Percentiles rank a stretch among this genome's conserved stretches.
These are phyloP conservation scores for Scarus forsteni DNA, from an alignment of 2,797 vertebrate species.

Conservation along the genomic window DNA sequence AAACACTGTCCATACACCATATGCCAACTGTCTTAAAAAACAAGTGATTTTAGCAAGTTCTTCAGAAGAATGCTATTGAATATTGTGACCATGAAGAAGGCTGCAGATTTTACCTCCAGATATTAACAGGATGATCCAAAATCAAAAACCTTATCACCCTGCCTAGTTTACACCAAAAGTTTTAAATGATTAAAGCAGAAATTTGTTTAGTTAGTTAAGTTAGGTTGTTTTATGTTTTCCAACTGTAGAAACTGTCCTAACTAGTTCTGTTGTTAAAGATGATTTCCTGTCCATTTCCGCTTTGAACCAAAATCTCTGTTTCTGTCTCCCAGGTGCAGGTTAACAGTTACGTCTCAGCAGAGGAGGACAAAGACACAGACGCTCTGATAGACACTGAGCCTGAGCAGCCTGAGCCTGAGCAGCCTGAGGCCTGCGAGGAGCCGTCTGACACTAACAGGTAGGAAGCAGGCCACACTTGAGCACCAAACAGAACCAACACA, in stretches of 20 bases:
- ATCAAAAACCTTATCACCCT: too few relatives aligned
- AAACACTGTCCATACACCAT: too few relatives aligned
- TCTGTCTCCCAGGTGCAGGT: conserved; percentile 81
- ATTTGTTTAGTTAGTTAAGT: too few relatives aligned
- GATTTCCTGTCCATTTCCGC: neutral
- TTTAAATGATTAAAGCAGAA: conserved; percentile 1
- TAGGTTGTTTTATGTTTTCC: neutral
- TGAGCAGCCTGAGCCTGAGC: conserved; percentile 67
- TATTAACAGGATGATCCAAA: too few relatives aligned
- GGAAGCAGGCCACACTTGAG: conserved; percentile 12
- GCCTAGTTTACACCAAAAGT: too few relatives aligned
- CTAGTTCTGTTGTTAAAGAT: neutral
- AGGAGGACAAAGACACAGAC: conserved; percentile 82
- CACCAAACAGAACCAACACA: neutral
- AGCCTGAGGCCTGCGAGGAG: conserved; percentile 77
- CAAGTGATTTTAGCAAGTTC: too few relatives aligned
- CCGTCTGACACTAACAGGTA: conserved; percentile 83
- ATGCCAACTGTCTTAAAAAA: too few relatives aligned
- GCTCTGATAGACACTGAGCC: conserved; percentile 82
- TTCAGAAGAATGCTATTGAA: too few relatives aligned
- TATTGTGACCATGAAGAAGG: too few relatives aligned
- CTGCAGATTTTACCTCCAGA: too few relatives aligned
- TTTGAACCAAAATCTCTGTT: conserved; percentile 5
- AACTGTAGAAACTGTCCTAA: neutral
- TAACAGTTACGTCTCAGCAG: conserved; percentile 76